Evolutionary conservation across 2,888 invertebrate genomes (phyloP).

Genomic region (Eupithecia centaureata): DNA sequence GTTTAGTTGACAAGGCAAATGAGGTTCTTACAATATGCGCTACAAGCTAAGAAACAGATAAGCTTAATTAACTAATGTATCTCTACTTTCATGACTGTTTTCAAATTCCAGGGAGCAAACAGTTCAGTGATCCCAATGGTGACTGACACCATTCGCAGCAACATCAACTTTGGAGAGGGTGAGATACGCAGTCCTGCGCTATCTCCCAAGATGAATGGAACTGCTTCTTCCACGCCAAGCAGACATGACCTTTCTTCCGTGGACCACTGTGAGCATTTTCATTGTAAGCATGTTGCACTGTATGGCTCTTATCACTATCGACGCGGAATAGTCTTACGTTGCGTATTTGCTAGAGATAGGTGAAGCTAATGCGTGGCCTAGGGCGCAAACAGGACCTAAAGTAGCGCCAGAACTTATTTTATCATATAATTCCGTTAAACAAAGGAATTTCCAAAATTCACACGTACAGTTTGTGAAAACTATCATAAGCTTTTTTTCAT

Average conservation of each 20-base stretch:
- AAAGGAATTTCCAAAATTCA: too few relatives aligned
- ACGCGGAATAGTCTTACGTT: background rate
- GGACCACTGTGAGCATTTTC: slow-evolving; percentile 77
- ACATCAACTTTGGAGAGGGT: slow-evolving; percentile 82
- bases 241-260: slow-evolving; percentile 79
- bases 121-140: slow-evolving; percentile 80
- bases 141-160: slow-evolving; percentile 85
- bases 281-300: slow-evolving; percentile 75
- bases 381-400: too few relatives aligned
- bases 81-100: background rate
- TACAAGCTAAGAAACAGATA: too few relatives aligned
- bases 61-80: too few relatives aligned
- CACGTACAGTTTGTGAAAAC: too few relatives aligned
- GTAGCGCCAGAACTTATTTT: too few relatives aligned
- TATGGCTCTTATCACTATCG: background rate
- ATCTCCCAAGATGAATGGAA: slow-evolving; percentile 72
- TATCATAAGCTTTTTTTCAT: too few relatives aligned
- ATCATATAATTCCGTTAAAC: too few relatives aligned
- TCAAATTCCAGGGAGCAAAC: slow-evolving; percentile 69
- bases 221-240: slow-evolving; percentile 75
- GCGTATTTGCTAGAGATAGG: background rate
- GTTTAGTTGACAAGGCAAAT: too few relatives aligned
- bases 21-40: background rate
- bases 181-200: slow-evolving; percentile 61
- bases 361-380: background rate